Evolutionary conservation across 2,888 invertebrate genomes (phyloP).

Genomic region (Lypha dubia): DNA sequence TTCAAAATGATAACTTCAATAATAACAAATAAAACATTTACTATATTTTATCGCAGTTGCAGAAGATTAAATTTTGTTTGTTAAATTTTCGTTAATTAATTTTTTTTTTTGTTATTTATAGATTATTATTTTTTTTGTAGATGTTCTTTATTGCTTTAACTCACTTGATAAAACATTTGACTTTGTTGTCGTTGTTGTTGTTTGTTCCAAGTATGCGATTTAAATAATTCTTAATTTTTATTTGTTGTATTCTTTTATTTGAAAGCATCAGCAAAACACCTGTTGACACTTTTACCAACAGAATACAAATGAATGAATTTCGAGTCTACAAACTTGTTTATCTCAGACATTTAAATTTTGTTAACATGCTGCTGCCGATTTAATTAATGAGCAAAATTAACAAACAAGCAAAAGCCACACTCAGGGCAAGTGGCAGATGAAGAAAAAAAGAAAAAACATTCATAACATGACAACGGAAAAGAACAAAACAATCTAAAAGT

Average conservation of each 20-base stretch:
- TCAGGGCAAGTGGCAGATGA: conserved; percentile 28
- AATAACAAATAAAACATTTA: background rate
- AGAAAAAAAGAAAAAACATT: conserved; percentile 45
- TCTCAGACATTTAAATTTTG: conserved; percentile 24
- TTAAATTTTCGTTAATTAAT: conserved; percentile 4
- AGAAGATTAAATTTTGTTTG: no score
- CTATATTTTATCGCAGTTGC: background rate
- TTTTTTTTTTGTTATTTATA: conserved; percentile 4
- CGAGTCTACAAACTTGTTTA: conserved; percentile 41
- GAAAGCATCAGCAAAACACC: conserved; percentile 49
- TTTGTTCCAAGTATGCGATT: background rate
- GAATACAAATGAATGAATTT: conserved; percentile 59
- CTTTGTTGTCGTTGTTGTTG: background rate
- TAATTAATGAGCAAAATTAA: conserved; percentile 52
- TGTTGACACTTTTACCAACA: conserved; percentile 53
- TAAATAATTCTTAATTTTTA: background rate
- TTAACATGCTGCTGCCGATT: conserved; percentile 55
- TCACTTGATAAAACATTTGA: conserved; percentile 59
- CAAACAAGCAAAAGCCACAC: conserved; percentile 48
- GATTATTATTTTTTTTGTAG: background rate
- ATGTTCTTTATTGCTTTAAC: background rate
- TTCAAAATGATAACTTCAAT: background rate
- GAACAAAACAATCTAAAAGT: conserved; percentile 21
- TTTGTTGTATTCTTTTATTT: background rate
- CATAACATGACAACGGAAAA: background rate